These are phyloP conservation scores for Allobates femoralis DNA, from an alignment of 2,797 vertebrate species.

Conservation along the genomic window DNA sequence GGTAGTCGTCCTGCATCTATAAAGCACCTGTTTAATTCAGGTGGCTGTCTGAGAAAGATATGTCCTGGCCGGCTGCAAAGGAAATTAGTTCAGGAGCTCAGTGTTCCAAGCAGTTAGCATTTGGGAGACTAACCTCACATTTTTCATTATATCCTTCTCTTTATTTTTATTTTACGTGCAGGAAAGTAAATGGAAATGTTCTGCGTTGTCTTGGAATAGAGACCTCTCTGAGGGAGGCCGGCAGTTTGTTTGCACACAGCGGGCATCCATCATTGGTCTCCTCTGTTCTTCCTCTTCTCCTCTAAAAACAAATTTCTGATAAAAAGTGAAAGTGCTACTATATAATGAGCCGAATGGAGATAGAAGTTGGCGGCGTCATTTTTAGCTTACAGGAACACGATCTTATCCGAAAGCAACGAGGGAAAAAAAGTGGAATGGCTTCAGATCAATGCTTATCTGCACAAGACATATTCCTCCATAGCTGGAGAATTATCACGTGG, in stretches of 20 bases:
- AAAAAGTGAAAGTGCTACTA: neutral
- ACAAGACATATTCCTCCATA: neutral
- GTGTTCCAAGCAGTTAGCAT: slow-evolving; percentile 9
- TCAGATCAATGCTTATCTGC: neutral
- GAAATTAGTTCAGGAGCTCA: neutral
- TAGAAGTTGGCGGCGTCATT: neutral
- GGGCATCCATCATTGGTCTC: slow-evolving; percentile 3
- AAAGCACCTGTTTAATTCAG: slow-evolving; percentile 48
- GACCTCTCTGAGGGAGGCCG: slow-evolving; percentile 7
- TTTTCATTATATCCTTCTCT: neutral
- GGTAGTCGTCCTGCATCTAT: neutral
- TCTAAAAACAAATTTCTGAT: slow-evolving; percentile 14
- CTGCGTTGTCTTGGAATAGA: neutral
- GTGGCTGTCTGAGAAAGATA: slow-evolving; percentile 23
- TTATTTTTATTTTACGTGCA: neutral
- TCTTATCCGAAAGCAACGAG: neutral
- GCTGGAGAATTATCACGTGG: neutral
- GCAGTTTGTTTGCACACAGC: neutral
- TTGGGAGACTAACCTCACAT: slow-evolving; percentile 7
- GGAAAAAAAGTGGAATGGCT: neutral
- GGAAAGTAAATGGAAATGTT: neutral
- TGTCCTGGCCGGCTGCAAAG: neutral
- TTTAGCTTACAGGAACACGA: slow-evolving; percentile 2
- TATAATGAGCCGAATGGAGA: slow-evolving; percentile 6
- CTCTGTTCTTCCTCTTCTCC: neutral